Base-by-base conservation (phyloP, 2,113 vertebrate species). In the Anguilla rostrata region DNA sequence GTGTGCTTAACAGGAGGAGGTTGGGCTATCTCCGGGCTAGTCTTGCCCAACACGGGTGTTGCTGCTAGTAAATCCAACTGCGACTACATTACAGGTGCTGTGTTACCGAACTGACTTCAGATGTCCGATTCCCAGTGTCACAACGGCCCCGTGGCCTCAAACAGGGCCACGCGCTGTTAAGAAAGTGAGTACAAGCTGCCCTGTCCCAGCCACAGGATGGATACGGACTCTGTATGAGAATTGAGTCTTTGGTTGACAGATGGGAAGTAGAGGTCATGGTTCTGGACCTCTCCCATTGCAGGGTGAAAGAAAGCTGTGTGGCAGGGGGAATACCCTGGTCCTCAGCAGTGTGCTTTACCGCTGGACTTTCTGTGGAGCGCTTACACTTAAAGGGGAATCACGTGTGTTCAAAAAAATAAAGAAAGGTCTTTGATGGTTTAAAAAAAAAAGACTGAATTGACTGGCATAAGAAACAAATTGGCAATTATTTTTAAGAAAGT, bases 31-130 rank as follows among this genome's bases (percentile, higher is more conserved):
- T 82, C 39, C 56, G 34, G 53, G 39, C 56, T 34, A 63, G 78
- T 86, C 79, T 56, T 66, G 79, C 78, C 41, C 78, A 41, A 34
- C 56, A 66, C 63, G 15, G 40, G 22, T 29, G 71, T 81, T 86
- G 85, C 85, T 86, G 85, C 85, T 86, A 86, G 85, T 53, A 81
- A 82, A 66, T 81, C 34, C 56, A 81, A 86, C 78, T 60, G 56
- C 60, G 60, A 66, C 60, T 86, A 86, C 85, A 60, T 82, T 63
- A 80, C 85, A 86, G 79, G 78, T 81, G 53, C 79, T 81, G 79
- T 82, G 66, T 81, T 86, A 66, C 56, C 80, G 49, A 16, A 43
- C 79, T 63, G 79, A 82, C 78, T 81, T 81, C 41, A 86, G 46
- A 53, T 63, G 57, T 85, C 41, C n/a, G 22, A 81, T 39, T 86